Base-by-base conservation (phyloP, 1,140 invertebrate species). In the Zaprionus davidi region DNA sequence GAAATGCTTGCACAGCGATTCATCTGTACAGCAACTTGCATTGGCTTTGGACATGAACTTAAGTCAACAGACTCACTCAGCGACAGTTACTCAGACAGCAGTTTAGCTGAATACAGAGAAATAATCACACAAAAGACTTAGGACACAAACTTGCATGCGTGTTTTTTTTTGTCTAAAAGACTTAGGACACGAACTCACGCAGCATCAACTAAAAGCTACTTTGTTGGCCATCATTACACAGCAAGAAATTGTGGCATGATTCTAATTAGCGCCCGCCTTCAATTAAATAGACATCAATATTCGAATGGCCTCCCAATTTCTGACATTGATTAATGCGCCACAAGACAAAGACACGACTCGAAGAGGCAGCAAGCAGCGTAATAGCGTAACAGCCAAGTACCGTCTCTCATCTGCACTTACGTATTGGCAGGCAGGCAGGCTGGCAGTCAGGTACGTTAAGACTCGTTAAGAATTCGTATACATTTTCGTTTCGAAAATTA, bases 251-350 rank as follows among this genome's bases (percentile, higher is more conserved):
- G 55, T 49, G 59, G 59, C 70, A 84, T 64, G 68, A 87, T 87
- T 87, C 84, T 87, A 84, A 87, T 90, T 87, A 88, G 62, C 81
- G 75, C 68, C 55, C 58, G 53, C 78, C 78, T 78, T 78, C 81
- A 88, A 87, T 87, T 88, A 87, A 87, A 87, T 90, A 78, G 62
- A 76, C 84, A 87, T 84, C 84, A 84, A 84, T 79, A 68, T 53
- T 53, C 2, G 17, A 73, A 64, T 49, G 82, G 71, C 84, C 78
- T 78, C 78, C 73, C 57, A 57, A 71, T 60, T 64, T 64, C 67
- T 87, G 84, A 87, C 84, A 87, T 87, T 87, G 84, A 87, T 87
- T 71, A 88, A 87, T 90, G 84, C 65, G 71, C 74, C 49, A 36
- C 76, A 59, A 64, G 76, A 70, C 76, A 71, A 56, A 81, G 82